Conservation (phyloP, 2,113 vertebrate species). For the Oryzias javanicus region DNA sequence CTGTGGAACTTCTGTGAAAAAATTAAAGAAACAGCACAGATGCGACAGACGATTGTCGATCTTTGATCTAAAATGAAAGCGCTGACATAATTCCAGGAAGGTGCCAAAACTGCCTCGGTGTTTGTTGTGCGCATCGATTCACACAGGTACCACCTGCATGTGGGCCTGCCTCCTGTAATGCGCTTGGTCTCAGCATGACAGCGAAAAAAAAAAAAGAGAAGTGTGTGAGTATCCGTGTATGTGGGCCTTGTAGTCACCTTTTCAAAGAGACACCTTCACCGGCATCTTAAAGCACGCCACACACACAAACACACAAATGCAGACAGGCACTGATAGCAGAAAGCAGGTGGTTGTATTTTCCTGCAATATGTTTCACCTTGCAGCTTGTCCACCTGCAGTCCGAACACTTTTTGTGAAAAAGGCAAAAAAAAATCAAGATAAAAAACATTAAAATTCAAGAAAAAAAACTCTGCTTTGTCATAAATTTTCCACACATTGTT, state of each 20-base stretch:
- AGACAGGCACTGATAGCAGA: slow-evolving; percentile 35
- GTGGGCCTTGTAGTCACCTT: slow-evolving; percentile 20
- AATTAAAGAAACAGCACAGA: not conserved
- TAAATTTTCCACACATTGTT: slow-evolving; percentile 45
- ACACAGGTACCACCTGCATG: not conserved
- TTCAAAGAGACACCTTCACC: slow-evolving; percentile 28
- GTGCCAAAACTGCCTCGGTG: slow-evolving; percentile 6
- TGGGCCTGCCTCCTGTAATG: not conserved
- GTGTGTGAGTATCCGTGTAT: slow-evolving; percentile 13
- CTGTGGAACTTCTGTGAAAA: slow-evolving; percentile 20
- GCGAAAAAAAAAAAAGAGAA: not conserved
- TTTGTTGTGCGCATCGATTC: not conserved
- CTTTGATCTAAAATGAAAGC: slow-evolving; percentile 14
- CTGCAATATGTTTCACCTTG: slow-evolving; percentile 59
- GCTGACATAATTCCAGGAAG: not conserved
- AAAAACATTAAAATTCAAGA: slow-evolving; percentile 18
- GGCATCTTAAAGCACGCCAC: slow-evolving; percentile 2
- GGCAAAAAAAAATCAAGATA: slow-evolving; percentile 5
- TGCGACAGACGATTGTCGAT: slow-evolving; percentile 23
- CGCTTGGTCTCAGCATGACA: not conserved
- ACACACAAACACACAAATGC: slow-evolving; percentile 19
- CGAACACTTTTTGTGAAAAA: slow-evolving; percentile 27
- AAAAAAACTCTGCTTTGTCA: slow-evolving; percentile 49
- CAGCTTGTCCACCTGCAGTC: slow-evolving; percentile 24
- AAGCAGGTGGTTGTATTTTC: slow-evolving; percentile 31